Evolutionary conservation across 2,888 invertebrate species (phyloP), one percentile per base, ranked within the genome.

Genomic region (Microplitis manilae): DNA sequence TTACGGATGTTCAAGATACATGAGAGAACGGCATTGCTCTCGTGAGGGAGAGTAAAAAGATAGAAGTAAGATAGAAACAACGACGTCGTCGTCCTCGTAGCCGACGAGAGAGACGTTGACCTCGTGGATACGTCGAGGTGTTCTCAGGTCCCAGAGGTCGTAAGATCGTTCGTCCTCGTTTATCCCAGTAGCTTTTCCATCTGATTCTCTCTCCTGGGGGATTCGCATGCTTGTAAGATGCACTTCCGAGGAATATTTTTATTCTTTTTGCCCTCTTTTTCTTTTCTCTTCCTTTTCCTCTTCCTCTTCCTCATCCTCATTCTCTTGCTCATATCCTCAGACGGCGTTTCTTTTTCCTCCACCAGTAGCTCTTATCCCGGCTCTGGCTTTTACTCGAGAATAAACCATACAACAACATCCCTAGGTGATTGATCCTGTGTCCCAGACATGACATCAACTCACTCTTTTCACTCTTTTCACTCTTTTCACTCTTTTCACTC

Each of bases 391-490:
- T 73, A 70, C 61, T 75, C 75, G n/a, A 38, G 78, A 73, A 72
- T 69, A 76, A 40, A 65, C 69, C 50, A 50, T 50, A 50, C 50
- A 50, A 50, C 50, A 50, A 50, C 9, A 71, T 75, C 68, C 62
- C 67, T 71, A 17, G 79, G 81, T 82, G 82, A 82, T 82, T 82
- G 81, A 82, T 82, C 79, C 80, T 72, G 64, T 70, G 75, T 77
- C 77, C 76, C 75, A 17, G 71, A 64, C 70, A 38, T 70, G 77
- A 77, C 70, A 71, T 69, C 76, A 76, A 67, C 68, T 75, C 68
- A 75, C 74, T 75, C 17, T n/a, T 75, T 68, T 40, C 59, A 13
- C 13, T 13, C 13, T 9, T 4, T 50, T 17, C 17, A 17, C 1
- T 17, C 17, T 17, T 17, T 17, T 17, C 17, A 1, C 17, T 17